Conservation (phyloP, 2,888 invertebrate genomes). For the Carcina quercana region DNA sequence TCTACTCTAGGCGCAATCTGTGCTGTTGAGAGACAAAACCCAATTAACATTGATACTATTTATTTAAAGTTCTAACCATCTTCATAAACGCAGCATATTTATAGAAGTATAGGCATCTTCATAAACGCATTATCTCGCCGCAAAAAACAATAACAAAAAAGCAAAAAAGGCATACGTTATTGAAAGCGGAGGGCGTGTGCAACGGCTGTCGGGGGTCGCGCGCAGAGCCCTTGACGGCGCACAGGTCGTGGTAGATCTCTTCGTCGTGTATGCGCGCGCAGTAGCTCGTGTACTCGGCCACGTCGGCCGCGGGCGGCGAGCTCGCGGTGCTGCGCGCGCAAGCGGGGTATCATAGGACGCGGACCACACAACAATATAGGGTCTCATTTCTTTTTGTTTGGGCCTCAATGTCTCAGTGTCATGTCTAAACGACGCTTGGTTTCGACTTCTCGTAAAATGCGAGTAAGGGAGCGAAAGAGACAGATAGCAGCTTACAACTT, state of each 20-base stretch:
- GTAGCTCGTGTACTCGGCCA: conserved; percentile 79
- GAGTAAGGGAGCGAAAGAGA: too few species aligned
- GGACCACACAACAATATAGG: too few species aligned
- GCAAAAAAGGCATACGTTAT: conserved; percentile 68
- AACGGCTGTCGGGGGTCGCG: conserved; percentile 64
- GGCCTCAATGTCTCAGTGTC: too few species aligned
- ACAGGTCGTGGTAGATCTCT: conserved; percentile 96
- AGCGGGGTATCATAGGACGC: too few species aligned
- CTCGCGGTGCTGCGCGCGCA: conserved; percentile 35
- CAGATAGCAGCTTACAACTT: too few species aligned
- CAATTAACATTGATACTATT: too few species aligned
- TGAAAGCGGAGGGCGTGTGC: conserved; percentile 57
- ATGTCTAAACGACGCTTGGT: too few species aligned
- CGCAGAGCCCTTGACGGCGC: conserved; percentile 78
- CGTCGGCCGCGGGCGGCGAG: conserved; percentile 34
- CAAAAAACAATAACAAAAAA: conserved; percentile 26
- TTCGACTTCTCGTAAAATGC: too few species aligned
- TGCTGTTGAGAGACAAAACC: too few species aligned
- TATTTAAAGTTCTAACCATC: background rate
- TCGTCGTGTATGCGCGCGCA: conserved; percentile 87
- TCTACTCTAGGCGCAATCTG: too few species aligned
- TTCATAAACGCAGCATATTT: background rate
- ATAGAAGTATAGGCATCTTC: background rate
- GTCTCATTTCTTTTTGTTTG: too few species aligned
- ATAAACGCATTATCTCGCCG: conserved; percentile 1